A percentile compares a stretch with the other conserved stretches of the same genome.
These are phyloP conservation scores for Podarcis siculus DNA, from an alignment of 2,797 vertebrate species.

Conservation along the genomic window DNA sequence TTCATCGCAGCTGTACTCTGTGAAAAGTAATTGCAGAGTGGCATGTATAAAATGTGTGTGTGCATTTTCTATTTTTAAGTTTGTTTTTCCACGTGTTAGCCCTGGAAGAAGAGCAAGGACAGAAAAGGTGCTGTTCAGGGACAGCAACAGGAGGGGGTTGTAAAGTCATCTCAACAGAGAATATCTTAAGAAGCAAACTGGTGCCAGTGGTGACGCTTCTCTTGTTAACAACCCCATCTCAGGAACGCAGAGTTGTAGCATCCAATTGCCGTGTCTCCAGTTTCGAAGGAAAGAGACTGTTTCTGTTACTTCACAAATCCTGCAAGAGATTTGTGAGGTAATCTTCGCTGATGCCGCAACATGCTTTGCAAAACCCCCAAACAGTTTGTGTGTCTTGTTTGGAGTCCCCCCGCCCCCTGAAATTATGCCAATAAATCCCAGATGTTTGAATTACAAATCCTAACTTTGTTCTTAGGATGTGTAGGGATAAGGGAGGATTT, in stretches of 20 bases:
- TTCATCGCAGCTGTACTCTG: background rate
- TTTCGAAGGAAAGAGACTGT: slow-evolving; percentile 25
- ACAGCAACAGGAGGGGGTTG: too few species aligned
- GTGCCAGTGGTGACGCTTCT: background rate
- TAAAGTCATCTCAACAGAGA: background rate
- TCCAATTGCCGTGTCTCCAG: background rate
- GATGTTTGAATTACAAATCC: slow-evolving; percentile 63
- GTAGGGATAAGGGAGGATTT: slow-evolving; percentile 62
- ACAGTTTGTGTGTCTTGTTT: background rate
- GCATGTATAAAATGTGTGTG: too few species aligned
- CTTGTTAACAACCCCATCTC: background rate
- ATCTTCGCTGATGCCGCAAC: slow-evolving; percentile 16
- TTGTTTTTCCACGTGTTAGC: background rate
- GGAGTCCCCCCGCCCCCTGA: background rate
- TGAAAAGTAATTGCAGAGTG: background rate
- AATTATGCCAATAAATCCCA: slow-evolving; percentile 57
- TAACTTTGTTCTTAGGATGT: slow-evolving; percentile 36
- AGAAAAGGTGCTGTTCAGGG: too few species aligned
- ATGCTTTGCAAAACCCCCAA: slow-evolving; percentile 47
- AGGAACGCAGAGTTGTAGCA: background rate
- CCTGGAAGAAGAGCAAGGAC: background rate
- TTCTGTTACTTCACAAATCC: slow-evolving; percentile 44
- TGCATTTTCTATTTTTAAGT: background rate
- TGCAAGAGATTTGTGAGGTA: slow-evolving; percentile 36
- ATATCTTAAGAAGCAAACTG: fast-evolving